A percentile compares a stretch with the other conserved stretches of the same genome.
Conservation (phyloP, 2,797 vertebrate species). For the Centropyge bicolor region DNA sequence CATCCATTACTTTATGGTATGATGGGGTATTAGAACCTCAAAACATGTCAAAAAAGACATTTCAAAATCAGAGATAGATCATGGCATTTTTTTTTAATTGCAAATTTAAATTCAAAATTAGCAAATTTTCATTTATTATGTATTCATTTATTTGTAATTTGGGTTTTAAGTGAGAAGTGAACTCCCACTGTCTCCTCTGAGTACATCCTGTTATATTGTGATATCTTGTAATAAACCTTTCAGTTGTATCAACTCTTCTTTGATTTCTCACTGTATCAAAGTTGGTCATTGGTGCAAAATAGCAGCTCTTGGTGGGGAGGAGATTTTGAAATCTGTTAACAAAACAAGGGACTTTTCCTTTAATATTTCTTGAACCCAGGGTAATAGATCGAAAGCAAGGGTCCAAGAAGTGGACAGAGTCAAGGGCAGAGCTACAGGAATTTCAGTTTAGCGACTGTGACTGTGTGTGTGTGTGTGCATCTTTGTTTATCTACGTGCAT, state of each 20-base stretch:
- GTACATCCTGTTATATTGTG: conserved; percentile 25
- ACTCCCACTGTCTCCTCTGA: not conserved
- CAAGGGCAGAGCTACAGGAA: conserved; percentile 19
- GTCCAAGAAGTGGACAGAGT: conserved; percentile 10
- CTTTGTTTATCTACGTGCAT: conserved; percentile 45
- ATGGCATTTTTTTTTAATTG: no score
- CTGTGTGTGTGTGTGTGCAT: conserved; percentile 31
- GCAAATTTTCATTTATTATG: no score
- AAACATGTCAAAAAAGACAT: not conserved
- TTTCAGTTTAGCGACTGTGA: conserved; percentile 26
- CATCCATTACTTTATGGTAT: not conserved
- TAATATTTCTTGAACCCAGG: conserved; percentile 16
- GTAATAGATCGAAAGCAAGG: conserved; percentile 21
- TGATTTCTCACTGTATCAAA: conserved; percentile 13
- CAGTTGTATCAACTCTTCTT: conserved; percentile 32
- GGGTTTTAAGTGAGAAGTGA: not conserved
- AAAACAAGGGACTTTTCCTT: conserved; percentile 12
- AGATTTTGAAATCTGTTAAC: conserved; percentile 4
- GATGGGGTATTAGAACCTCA: not conserved
- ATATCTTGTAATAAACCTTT: conserved; percentile 35
- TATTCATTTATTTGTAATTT: no score
- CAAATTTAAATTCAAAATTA: no score
- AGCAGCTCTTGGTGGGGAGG: conserved; percentile 3
- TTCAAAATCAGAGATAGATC: not conserved
- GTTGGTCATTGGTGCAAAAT: conserved; percentile 7